Conservation (phyloP, 2,797 vertebrate genomes). For the Brachymystax lenok region DNA sequence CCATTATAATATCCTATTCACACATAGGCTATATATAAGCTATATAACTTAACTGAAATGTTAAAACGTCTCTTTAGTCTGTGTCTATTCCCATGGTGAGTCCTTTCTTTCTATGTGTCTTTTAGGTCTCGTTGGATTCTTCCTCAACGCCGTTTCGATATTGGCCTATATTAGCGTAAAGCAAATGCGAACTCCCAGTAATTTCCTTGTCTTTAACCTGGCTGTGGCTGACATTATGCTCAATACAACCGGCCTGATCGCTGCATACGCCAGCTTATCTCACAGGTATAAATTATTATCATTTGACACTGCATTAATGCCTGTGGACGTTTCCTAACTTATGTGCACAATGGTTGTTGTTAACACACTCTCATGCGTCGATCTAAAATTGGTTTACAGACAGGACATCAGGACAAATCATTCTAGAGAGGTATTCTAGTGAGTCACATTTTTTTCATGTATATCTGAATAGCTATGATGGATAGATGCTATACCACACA, state of each 20-base stretch:
- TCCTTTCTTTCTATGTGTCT: slow-evolving; percentile 9
- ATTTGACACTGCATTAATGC: background rate
- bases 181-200: slow-evolving; percentile 84
- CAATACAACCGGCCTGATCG: slow-evolving; percentile 85
- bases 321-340: background rate
- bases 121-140: slow-evolving; percentile 87
- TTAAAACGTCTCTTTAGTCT: background rate
- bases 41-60: background rate
- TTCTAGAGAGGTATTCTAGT: background rate
- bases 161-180: slow-evolving; percentile 85
- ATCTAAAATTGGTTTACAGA: background rate
- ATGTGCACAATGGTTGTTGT: background rate
- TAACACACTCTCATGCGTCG: background rate
- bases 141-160: slow-evolving; percentile 87
- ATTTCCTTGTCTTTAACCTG: slow-evolving; percentile 88
- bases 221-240: slow-evolving; percentile 88
- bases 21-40: background rate
- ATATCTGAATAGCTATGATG: background rate
- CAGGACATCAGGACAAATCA: background rate
- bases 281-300: slow-evolving; percentile 75
- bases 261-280: slow-evolving; percentile 86
- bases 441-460: background rate
- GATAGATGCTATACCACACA: background rate
- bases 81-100: background rate
- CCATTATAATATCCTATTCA: background rate